These are phyloP conservation scores for Eublepharis macularius DNA, from an alignment of 2,113 vertebrate species.

Conservation along the genomic window DNA sequence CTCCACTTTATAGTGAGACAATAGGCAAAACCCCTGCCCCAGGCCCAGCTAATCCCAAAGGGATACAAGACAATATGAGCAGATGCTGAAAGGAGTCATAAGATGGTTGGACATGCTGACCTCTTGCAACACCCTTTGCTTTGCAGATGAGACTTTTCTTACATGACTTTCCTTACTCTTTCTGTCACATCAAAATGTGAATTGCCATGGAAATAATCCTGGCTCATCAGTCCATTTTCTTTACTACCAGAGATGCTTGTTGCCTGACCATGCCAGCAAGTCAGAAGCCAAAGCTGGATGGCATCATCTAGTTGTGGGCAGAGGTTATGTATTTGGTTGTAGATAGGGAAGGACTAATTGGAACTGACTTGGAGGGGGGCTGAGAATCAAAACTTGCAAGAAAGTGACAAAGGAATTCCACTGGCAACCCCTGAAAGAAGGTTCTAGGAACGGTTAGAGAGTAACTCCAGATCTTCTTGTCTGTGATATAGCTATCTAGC, in stretches of 20 bases:
- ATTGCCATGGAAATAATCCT: conserved; percentile 5
- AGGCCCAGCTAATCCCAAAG: neutral
- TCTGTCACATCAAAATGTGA: neutral
- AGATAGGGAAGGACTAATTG: neutral
- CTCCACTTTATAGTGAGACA: neutral
- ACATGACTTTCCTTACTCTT: neutral
- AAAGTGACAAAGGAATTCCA: neutral
- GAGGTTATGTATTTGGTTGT: neutral
- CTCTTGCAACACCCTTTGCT: neutral
- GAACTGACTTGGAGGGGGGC: neutral
- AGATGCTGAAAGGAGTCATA: neutral
- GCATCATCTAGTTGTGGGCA: neutral
- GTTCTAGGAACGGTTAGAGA: neutral
- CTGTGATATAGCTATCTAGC: no score
- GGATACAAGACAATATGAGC: neutral
- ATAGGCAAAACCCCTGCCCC: neutral
- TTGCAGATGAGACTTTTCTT: neutral
- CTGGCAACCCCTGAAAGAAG: neutral
- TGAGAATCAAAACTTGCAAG: neutral
- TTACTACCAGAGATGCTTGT: neutral
- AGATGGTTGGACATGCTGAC: no score
- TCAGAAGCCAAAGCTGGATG: neutral
- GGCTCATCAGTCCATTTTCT: neutral
- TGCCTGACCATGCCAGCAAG: neutral
- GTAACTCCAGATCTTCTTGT: neutral